Base-by-base conservation (phyloP, 1,140 invertebrate species). In the Meloidogyne chitwoodi region DNA sequence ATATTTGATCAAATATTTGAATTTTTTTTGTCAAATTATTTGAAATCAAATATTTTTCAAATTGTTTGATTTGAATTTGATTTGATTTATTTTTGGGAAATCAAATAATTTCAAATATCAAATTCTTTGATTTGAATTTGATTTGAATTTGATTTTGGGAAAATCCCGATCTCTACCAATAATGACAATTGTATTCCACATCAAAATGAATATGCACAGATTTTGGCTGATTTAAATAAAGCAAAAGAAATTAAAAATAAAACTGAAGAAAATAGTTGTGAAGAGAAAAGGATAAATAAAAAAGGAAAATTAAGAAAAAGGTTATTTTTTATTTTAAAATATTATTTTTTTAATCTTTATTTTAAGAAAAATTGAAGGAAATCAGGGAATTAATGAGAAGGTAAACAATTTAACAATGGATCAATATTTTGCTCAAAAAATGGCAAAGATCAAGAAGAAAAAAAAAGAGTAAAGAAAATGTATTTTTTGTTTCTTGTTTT, bases 161-260 rank as follows among this genome's bases (percentile, higher is more conserved):
- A n/a, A n/a, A n/a, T n/a, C n/a, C n/a, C n/a, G n/a, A n/a, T n/a
- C n/a, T n/a, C n/a, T n/a, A n/a, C n/a, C n/a, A n/a, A n/a, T 19
- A 24, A 67, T 8, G 14, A 41, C 10, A 19, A 75, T 16, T 87
- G 85, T 85, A 79, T 83, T 27, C 70, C 78, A 0, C 85, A 87
- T 74, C 76, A 87, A 68, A 84, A 85, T 69, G 85, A 87, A 62
- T 85, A 85, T 71, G 84, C 80, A 14, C 56, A 74, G 29, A 41
- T 85, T 26, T 68, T 85, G 65, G 79, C 74, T 1, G 19, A 83
- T 12, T 74, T 85, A 64, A 85, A 85, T 67, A 75, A 83, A 62
- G 64, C 65, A 48, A 83, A 44, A n/a, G 61, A 10, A 16, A 83
- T 75, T 72, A 22, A 66, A 79, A 62, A 24, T 74, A 22, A 26